These are phyloP conservation scores for Metellina segmentata DNA, from an alignment of 2,888 invertebrate genomes.

Conservation along the genomic window DNA sequence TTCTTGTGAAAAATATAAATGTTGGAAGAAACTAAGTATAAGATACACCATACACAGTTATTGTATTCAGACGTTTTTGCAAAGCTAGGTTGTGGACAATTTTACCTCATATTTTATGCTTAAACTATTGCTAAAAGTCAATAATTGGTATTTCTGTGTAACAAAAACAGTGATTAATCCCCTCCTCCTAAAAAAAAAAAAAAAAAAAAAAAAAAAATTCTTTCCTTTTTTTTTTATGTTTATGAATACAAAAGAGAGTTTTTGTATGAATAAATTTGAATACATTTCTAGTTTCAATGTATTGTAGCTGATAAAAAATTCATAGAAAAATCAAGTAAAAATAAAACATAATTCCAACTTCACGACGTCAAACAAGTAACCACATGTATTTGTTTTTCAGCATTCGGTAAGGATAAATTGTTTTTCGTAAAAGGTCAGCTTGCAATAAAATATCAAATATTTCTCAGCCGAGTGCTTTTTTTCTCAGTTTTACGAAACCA, in stretches of 20 bases:
- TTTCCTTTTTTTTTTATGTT: not conserved
- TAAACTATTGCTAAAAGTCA: not conserved
- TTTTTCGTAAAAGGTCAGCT: not conserved
- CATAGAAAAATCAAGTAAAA: not conserved
- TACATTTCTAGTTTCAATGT: not conserved
- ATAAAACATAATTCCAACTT: not conserved
- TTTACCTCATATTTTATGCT: not conserved
- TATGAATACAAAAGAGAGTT: not conserved
- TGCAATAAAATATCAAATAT: not conserved
- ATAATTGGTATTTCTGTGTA: not conserved
- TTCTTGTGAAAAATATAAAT: too few relatives aligned
- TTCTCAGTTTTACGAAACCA: not conserved
- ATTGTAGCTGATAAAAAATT: not conserved
- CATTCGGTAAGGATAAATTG: not conserved
- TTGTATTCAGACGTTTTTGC: too few relatives aligned
- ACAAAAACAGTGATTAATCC: not conserved
- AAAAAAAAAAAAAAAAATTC: not conserved
- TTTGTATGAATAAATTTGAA: slow-evolving; percentile 1
- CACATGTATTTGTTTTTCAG: not conserved
- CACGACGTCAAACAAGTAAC: not conserved
- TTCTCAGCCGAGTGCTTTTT: not conserved
- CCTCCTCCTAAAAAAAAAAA: too few relatives aligned
- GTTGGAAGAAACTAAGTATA: too few relatives aligned
- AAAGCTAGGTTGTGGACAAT: not conserved
- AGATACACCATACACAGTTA: too few relatives aligned